phyloP scores from a whole-genome alignment of 2,113 vertebrate species.

The Charina bottae region DNA sequence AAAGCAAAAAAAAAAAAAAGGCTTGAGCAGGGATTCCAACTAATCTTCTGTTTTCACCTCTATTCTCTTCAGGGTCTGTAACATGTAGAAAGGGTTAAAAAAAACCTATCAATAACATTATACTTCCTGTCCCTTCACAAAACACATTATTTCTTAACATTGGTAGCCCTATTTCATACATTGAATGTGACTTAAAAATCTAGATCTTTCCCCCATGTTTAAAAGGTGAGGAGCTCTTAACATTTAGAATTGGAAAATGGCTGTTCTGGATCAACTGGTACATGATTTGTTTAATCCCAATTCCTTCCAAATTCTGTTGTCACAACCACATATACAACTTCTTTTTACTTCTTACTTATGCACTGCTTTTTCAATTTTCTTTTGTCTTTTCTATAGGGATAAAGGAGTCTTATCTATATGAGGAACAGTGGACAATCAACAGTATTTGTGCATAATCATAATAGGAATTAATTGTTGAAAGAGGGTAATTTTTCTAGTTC shows the following conservation, averaged over 20 bases:
- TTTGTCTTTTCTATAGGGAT: background rate
- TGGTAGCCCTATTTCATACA: background rate
- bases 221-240: background rate
- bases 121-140: background rate
- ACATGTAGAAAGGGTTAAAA: background rate
- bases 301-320: background rate
- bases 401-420: background rate
- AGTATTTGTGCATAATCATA: background rate
- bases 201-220: background rate
- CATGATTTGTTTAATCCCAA: background rate
- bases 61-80: background rate
- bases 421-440: background rate
- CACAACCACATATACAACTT: background rate
- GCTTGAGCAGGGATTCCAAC: background rate
- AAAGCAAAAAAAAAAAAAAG: background rate
- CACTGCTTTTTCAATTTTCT: too few species aligned
- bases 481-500: background rate
- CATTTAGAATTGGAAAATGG: background rate
- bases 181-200: background rate
- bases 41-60: background rate
- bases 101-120: background rate
- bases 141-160: background rate
- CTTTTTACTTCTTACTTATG: background rate
- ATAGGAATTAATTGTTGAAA: background rate
- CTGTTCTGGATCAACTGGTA: background rate